These are phyloP conservation scores for Xestobium rufovillosum DNA, from an alignment of 2,888 invertebrate genomes.

Conservation along the genomic window DNA sequence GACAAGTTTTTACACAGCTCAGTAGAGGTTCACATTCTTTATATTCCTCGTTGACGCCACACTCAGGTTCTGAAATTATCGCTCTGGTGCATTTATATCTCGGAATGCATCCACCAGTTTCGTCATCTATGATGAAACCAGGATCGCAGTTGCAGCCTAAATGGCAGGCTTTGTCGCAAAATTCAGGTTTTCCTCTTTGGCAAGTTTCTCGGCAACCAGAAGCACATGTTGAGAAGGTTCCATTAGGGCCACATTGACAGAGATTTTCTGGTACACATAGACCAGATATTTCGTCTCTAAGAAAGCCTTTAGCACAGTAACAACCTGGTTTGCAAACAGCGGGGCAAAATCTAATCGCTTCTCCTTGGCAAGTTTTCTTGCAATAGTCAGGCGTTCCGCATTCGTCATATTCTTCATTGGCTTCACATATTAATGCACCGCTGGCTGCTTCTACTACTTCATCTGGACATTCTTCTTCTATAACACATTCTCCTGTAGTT, in stretches of 20 bases:
- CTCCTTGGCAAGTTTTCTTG: too few species aligned
- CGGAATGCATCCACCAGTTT: slow-evolving; percentile 7
- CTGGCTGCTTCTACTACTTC: too few species aligned
- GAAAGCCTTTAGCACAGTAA: slow-evolving; percentile 7
- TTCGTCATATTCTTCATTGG: slow-evolving; percentile 6
- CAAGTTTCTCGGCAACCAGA: neutral
- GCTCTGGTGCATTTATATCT: too few species aligned
- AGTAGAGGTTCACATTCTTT: too few species aligned
- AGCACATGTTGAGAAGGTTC: too few species aligned
- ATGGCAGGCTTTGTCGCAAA: neutral
- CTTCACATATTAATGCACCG: neutral
- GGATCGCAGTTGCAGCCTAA: slow-evolving; percentile 7
- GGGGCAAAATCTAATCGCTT: slow-evolving; percentile 6
- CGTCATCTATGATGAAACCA: slow-evolving; percentile 7
- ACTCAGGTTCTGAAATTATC: too few species aligned
- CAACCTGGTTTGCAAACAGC: slow-evolving; percentile 10
- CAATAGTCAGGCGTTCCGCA: too few species aligned
- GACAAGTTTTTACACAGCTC: too few species aligned
- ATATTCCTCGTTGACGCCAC: too few species aligned
- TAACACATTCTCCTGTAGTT: slow-evolving; percentile 6
- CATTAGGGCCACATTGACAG: too few species aligned
- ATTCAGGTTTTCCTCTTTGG: slow-evolving; percentile 2
- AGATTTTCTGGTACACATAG: slow-evolving; percentile 4
- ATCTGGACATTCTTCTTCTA: slow-evolving; percentile 5
- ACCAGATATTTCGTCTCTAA: slow-evolving; percentile 4